Evolutionary conservation across 2,797 vertebrate genomes (phyloP), one percentile per base, ranked within the genome.

Genomic region (Lateolabrax maculatus): DNA sequence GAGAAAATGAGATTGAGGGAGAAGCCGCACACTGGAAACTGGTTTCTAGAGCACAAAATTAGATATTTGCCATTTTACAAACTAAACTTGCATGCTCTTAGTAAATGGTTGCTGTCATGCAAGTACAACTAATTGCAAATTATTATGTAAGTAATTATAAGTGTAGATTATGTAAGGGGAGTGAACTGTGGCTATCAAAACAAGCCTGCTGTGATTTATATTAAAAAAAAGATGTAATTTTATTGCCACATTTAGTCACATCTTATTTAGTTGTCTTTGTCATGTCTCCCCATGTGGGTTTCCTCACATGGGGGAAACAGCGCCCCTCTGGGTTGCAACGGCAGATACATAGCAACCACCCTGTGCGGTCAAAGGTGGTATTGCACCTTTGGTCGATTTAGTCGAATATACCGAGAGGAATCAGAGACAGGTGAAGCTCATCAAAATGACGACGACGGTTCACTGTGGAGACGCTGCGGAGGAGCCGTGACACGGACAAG

Each of bases 1-100:
- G 71, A 44, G 82, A 84, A 81, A 85, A 81, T 72, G 60, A 81
- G 71, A 83, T 25, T 34, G 84, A 81, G 63, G 63, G 51, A 67
- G 63, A 55, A 46, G 44, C 62, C 5, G 39, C 49, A 25, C 37
- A 66, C 60, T 52, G 61, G 44, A 61, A 77, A 72, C 52, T 29
- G 61, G 41, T 69, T 78, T 60, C 16, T 34, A 4, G 27, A 60
- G 56, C 11, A 31, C 15, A 65, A 69, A 75, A 56, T 58, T n/a
- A 81, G 49, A 62, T 13, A 21, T 53, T 73, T 12, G 6, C 3
- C 34, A 15, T 46, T 79, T 86, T 16, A n/a, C 41, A 9, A 55
- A 43, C 41, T 37, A 31, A 67, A 79, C 34, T 19, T 12, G 51
- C 23, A 51, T 43, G 37, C 4, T 57, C n/a, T 34, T 5, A 9